These are phyloP conservation scores for Acropora yongei DNA, from an alignment of 64 coral and sea anemone genomes.

Conservation along the genomic window DNA sequence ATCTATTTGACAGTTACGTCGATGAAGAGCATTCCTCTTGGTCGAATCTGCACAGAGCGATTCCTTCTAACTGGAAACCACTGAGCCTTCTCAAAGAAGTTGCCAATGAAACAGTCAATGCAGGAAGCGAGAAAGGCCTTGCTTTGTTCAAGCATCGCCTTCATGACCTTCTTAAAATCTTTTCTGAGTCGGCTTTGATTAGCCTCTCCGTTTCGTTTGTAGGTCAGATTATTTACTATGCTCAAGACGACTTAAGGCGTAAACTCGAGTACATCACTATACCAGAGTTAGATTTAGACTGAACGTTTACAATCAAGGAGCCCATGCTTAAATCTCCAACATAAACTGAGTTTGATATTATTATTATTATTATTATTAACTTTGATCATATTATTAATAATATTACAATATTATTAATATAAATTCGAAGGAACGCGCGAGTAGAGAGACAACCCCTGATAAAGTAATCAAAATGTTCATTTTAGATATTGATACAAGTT, in stretches of 20 bases:
- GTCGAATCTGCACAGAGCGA: slow-evolving; percentile 39
- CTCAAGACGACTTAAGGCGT: background rate
- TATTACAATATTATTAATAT: too few relatives aligned
- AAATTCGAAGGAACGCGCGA: too few relatives aligned
- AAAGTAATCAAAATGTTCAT: too few relatives aligned
- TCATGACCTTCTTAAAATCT: background rate
- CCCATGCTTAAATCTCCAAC: too few relatives aligned
- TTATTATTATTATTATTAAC: too few relatives aligned
- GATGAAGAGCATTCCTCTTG: background rate
- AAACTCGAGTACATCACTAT: slow-evolving; percentile 34
- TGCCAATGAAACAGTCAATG: background rate
- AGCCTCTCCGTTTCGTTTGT: background rate
- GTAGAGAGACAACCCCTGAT: too few relatives aligned
- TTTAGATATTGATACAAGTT: too few relatives aligned
- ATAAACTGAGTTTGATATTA: too few relatives aligned
- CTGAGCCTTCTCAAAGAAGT: slow-evolving; percentile 15
- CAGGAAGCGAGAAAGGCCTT: slow-evolving; percentile 24
- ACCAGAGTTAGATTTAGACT: slow-evolving; percentile 36
- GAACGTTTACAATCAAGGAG: background rate
- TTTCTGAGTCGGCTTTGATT: background rate
- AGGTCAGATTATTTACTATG: slow-evolving; percentile 14
- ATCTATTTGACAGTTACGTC: background rate
- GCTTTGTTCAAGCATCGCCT: slow-evolving; percentile 29
- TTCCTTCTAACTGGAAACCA: background rate
- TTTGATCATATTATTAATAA: too few relatives aligned